Evolutionary conservation across 2,888 invertebrate species (phyloP), one percentile per base, ranked within the genome.

Genomic region (Acleris holmiana): DNA sequence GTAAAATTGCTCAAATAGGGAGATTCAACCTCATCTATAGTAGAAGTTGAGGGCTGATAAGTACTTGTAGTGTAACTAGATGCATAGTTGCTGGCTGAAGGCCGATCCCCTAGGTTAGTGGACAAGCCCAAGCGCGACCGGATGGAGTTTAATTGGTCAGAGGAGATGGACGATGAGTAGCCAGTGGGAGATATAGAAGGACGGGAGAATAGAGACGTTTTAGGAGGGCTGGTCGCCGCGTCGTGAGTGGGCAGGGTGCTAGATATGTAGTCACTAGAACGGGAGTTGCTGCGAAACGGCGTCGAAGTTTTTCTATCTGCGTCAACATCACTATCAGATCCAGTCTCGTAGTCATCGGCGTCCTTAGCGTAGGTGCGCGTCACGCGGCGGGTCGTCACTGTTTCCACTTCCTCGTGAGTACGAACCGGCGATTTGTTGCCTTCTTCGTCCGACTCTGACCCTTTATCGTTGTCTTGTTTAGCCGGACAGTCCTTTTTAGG

Each of bases 1-100:
- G 95, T 95, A 73, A 96, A 96, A 76, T 95, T 95, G 75, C 95
- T 95, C 75, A 95, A 86, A 82, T 94, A 96, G 59, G 95, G 95
- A 72, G 95, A 94, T 77, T 95, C 95, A 67, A 93, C 93, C 78
- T 94, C 93, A 72, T 93, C 91, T 61, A 88, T 84, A 50, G 86
- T 84, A 3, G 91, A 84, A 41, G 85, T 86, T 21, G 88, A 82
- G 2, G 87, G 88, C 67, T 85, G 88, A 63, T 86, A 90, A 71
- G 79, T 82, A 73, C 71, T 87, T 58, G 84, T 71, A 7, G 82
- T 68, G 67, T 78, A 90, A 57, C 72, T 85, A 13, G 89, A 80
- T 8, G 82, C 77, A 67, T 86, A 91, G 66, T 68, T 84, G 59
- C 84, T 80, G 2, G 71, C 66, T 4, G 88, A 80, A 0, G 90